Evolutionary conservation across 2,797 vertebrate species (phyloP).

Genomic region (Malacoctenus gilli): DNA sequence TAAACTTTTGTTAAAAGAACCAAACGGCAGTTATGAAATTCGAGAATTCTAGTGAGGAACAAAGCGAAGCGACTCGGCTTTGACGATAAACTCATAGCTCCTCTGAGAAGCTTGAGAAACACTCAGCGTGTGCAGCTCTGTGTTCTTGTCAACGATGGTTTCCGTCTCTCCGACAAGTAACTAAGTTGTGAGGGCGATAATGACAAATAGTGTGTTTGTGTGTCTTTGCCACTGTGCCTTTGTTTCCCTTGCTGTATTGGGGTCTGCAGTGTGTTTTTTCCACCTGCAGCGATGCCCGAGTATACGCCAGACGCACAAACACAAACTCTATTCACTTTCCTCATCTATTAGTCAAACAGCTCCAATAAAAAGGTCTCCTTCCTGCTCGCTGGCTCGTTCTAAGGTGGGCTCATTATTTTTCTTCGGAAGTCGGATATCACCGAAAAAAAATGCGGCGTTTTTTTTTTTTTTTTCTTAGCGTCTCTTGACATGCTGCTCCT

Average conservation of each 20-base stretch:
- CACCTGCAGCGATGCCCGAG: not conserved
- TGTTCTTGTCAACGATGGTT: not conserved
- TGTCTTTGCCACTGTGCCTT: not conserved
- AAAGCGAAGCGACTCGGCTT: not conserved
- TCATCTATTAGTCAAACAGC: constrained; percentile 1
- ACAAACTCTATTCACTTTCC: not conserved
- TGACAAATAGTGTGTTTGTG: constrained; percentile 10
- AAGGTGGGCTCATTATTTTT: constrained; percentile 23
- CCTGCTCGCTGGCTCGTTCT: constrained; percentile 11
- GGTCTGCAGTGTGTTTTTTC: not conserved
- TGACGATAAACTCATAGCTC: not conserved
- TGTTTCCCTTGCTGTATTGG: not conserved
- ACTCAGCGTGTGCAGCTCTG: not conserved
- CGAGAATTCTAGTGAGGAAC: too few relatives aligned
- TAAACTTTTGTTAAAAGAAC: too few relatives aligned
- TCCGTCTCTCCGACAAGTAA: constrained; percentile 2
- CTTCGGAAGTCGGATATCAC: constrained; percentile 11
- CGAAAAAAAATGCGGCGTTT: constrained; percentile 23
- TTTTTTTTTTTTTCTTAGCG: too few relatives aligned
- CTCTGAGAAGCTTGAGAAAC: too few relatives aligned
- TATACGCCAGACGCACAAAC: constrained; percentile 2
- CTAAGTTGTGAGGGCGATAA: constrained; percentile 8
- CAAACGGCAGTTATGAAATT: too few relatives aligned
- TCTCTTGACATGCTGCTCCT: not conserved
- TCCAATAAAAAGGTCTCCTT: constrained; percentile 34